Conservation (phyloP, 2,797 vertebrate species). For the Cuniculus paca region DNA sequence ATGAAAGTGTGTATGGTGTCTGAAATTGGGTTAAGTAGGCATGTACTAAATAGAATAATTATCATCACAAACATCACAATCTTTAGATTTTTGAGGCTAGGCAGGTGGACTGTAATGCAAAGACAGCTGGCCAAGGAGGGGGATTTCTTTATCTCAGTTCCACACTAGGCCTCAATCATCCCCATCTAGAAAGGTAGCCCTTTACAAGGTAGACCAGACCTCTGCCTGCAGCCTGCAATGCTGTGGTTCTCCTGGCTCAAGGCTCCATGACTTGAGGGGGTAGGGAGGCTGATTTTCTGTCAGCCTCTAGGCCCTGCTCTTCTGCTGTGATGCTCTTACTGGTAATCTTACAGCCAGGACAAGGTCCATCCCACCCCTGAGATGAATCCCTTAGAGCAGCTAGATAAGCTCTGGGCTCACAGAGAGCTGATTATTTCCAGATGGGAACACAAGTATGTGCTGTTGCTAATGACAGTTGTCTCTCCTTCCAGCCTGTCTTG, state of each 20-base stretch:
- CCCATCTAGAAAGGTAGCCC: not conserved
- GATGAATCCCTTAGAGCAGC: not conserved
- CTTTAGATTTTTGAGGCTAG: not conserved
- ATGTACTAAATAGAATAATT: not conserved
- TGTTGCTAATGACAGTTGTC: not conserved
- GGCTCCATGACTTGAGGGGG: not conserved
- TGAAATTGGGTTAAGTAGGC: not conserved
- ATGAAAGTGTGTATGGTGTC: not conserved
- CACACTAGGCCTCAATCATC: not conserved
- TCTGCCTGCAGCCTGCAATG: not conserved
- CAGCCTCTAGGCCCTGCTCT: not conserved
- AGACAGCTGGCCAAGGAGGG: not conserved
- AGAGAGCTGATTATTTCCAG: not conserved
- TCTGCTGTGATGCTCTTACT: not conserved
- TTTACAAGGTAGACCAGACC: no score
- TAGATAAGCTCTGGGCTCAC: not conserved
- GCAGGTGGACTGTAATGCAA: not conserved
- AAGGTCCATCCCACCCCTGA: not conserved
- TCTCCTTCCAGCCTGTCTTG: not conserved
- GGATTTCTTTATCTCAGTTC: not conserved
- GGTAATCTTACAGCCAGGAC: not conserved
- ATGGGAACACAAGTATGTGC: rapidly evolving
- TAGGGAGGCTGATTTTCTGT: not conserved
- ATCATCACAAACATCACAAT: not conserved
- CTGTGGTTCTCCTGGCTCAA: not conserved